Conservation (phyloP, 2,113 vertebrate genomes). For the Gambusia holbrooki region DNA sequence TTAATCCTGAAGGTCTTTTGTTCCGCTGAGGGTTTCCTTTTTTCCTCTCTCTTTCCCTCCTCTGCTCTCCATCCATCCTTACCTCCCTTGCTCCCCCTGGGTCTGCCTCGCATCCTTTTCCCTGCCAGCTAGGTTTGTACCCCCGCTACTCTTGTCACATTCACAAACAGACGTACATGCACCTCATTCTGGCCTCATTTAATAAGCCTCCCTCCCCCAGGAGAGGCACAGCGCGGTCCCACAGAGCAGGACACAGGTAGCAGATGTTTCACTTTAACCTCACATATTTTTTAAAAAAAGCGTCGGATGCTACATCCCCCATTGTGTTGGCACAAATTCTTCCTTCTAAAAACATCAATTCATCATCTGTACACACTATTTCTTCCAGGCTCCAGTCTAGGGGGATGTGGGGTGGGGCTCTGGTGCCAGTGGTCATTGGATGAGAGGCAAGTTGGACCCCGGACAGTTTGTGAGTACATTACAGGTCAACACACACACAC, state of each 20-base stretch:
- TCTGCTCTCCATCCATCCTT: constrained; percentile 71
- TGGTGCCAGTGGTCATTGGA: not conserved
- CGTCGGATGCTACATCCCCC: constrained; percentile 24
- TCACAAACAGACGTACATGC: constrained; percentile 18
- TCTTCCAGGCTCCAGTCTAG: not conserved
- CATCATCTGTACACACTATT: not conserved
- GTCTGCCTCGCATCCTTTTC: constrained; percentile 49
- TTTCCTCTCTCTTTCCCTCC: constrained; percentile 52
- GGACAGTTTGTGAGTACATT: not conserved
- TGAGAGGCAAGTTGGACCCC: not conserved
- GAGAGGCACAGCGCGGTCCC: constrained; percentile 48
- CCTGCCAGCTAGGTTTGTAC: constrained; percentile 34
- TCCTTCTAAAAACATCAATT: not conserved
- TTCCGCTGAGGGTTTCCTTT: constrained; percentile 74
- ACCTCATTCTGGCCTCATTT: constrained; percentile 45
- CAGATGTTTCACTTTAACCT: constrained; percentile 54
- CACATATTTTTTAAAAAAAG: not conserved
- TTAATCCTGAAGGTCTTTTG: constrained; percentile 86
- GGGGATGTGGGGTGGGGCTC: too few relatives aligned
- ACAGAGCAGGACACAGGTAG: constrained; percentile 44
- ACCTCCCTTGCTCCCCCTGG: constrained; percentile 45
- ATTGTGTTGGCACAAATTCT: constrained; percentile 39
- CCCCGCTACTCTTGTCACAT: constrained; percentile 15
- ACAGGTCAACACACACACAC: not conserved
- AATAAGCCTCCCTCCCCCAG: constrained; percentile 39